These are phyloP conservation scores for Apantesis nais DNA, from an alignment of 2,888 invertebrate species.

Conservation along the genomic window DNA sequence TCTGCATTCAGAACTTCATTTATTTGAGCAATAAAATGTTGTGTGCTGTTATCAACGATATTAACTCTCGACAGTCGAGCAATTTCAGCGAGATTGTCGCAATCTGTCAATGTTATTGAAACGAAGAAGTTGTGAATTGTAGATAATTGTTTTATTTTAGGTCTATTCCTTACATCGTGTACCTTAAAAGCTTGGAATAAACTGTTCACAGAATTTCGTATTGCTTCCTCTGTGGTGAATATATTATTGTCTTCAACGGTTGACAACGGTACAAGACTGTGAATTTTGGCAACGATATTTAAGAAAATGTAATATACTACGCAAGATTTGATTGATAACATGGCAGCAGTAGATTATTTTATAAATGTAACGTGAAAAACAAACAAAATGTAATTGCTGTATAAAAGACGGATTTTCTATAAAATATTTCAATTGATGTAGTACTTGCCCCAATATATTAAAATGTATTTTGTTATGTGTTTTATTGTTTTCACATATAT, in stretches of 20 bases:
- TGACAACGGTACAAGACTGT: constrained; percentile 49
- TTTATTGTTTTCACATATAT: constrained; percentile 29
- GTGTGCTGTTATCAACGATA: constrained; percentile 51
- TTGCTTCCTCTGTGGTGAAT: constrained; percentile 48
- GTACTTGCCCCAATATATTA: constrained; percentile 38
- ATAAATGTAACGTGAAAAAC: constrained; percentile 9
- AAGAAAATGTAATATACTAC: constrained; percentile 38
- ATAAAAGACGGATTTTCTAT: constrained; percentile 11
- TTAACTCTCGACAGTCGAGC: constrained; percentile 52
- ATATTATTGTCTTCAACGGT: constrained; percentile 50
- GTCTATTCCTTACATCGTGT: constrained; percentile 42
- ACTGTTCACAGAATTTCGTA: constrained; percentile 56
- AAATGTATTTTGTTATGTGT: constrained; percentile 35
- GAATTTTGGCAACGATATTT: constrained; percentile 26
- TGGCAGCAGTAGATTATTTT: constrained; percentile 18
- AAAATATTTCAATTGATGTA: constrained; percentile 20
- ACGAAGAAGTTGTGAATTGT: constrained; percentile 63
- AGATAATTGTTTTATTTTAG: constrained; percentile 56
- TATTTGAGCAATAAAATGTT: constrained; percentile 56
- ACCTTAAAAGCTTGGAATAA: constrained; percentile 59
- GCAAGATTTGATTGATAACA: constrained; percentile 36
- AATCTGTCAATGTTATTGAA: constrained; percentile 57
- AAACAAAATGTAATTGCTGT: constrained; percentile 23
- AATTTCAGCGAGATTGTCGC: constrained; percentile 58
- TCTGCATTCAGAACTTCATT: constrained; percentile 63